These are phyloP conservation scores for Cheilosia scutellata DNA, from an alignment of 2,888 invertebrate genomes.

Conservation along the genomic window DNA sequence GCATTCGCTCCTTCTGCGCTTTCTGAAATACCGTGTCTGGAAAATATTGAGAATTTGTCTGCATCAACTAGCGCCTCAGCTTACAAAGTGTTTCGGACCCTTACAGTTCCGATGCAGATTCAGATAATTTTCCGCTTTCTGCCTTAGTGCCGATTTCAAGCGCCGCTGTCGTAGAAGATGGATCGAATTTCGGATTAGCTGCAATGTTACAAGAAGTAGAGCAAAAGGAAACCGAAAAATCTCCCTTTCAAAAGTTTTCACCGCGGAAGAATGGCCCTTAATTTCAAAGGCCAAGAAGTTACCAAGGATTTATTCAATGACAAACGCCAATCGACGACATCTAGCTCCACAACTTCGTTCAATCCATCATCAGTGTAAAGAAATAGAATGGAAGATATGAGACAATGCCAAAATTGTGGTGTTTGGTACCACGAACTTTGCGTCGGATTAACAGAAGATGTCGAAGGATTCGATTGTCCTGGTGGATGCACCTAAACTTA, in stretches of 20 bases:
- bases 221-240: constrained; percentile 22
- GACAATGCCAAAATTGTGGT: constrained; percentile 35
- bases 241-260: constrained; percentile 35
- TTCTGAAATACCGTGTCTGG: constrained; percentile 15
- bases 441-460: constrained; percentile 27
- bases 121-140: too few species aligned
- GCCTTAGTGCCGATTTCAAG: too few species aligned
- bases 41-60: constrained; percentile 15
- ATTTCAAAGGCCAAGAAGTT: constrained; percentile 39
- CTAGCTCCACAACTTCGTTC: constrained; percentile 18
- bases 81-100: constrained; percentile 21
- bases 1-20: constrained; percentile 35
- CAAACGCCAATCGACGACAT: constrained; percentile 15
- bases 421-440: too few species aligned
- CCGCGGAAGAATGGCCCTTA: constrained; percentile 48
- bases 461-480: constrained; percentile 40
- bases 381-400: constrained; percentile 41
- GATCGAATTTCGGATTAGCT: constrained; percentile 14
- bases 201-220: constrained; percentile 37
- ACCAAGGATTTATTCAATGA: constrained; percentile 45
- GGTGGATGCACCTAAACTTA: background rate
- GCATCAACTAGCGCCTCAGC: constrained; percentile 25
- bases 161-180: too few species aligned
- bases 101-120: constrained; percentile 19
- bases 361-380: constrained; percentile 37